Evolutionary conservation across 2,797 vertebrate species (phyloP).

Genomic region (Rhinoraja longicauda): DNA sequence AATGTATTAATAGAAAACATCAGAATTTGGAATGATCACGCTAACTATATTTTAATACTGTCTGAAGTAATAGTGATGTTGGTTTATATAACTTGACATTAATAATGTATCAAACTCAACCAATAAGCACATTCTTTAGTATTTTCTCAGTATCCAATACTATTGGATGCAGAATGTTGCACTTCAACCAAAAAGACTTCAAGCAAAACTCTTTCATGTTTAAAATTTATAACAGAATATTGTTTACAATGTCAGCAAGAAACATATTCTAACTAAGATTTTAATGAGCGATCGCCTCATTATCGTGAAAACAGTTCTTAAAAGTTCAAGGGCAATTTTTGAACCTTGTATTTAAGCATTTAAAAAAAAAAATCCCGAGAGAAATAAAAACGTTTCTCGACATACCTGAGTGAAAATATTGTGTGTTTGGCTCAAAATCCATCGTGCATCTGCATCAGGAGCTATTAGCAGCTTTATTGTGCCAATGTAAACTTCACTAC

Average conservation of each 20-base stretch:
- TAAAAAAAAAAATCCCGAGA: constrained; percentile 38
- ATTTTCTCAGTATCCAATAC: background rate
- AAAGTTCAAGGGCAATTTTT: background rate
- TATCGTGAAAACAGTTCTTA: background rate
- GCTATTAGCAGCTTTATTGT: constrained; percentile 87
- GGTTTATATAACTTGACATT: background rate
- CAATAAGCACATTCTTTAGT: background rate
- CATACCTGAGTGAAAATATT: constrained; percentile 94
- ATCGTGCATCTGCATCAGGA: constrained; percentile 87
- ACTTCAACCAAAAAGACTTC: background rate
- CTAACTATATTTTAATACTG: too few species aligned
- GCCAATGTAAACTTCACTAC: constrained; percentile 88
- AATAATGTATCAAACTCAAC: background rate
- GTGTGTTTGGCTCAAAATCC: constrained; percentile 95
- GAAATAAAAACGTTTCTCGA: background rate
- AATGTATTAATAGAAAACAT: background rate
- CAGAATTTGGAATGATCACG: too few species aligned
- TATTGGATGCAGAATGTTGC: background rate
- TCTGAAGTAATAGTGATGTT: background rate
- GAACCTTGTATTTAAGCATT: background rate
- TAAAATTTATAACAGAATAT: background rate
- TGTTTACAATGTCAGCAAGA: background rate
- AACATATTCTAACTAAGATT: background rate
- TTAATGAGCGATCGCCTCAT: background rate
- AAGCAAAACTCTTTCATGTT: background rate